A percentile compares a stretch with the other conserved stretches of the same genome.
These are phyloP conservation scores for Drosophila emarginata DNA, from an alignment of 2,888 invertebrate species.

Conservation along the genomic window DNA sequence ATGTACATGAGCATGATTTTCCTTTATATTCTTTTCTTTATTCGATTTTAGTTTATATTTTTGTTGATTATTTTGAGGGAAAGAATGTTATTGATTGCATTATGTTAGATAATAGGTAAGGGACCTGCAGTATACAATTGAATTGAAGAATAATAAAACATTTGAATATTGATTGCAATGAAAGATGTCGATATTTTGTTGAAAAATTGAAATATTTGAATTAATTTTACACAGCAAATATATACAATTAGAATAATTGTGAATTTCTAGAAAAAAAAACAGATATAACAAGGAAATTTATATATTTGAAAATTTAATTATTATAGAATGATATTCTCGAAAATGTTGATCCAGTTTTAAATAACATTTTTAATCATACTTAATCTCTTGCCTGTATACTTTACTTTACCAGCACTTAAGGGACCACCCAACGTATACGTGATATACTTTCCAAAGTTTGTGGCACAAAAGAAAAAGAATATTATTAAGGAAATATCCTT, in stretches of 20 bases:
- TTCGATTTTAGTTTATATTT: not conserved
- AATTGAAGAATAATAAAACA: not conserved
- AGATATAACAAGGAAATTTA: too few species aligned
- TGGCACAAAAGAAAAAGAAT: not conserved
- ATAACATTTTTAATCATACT: too few species aligned
- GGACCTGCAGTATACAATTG: not conserved
- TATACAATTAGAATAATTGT: too few species aligned
- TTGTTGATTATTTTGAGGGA: not conserved
- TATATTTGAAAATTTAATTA: too few species aligned
- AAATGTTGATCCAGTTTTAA: too few species aligned
- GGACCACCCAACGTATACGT: not conserved
- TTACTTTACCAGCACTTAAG: too few species aligned
- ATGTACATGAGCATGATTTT: not conserved
- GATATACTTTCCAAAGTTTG: not conserved
- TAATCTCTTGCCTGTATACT: too few species aligned
- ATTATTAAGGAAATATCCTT: not conserved
- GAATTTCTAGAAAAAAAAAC: too few species aligned
- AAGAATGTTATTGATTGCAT: not conserved
- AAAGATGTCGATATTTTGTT: not conserved
- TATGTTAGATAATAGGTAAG: not conserved
- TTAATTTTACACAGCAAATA: too few species aligned
- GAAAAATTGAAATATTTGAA: not conserved
- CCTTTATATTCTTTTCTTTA: not conserved
- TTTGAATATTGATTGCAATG: not conserved
- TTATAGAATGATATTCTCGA: too few species aligned